Evolutionary conservation across 1,140 invertebrate genomes (phyloP), one percentile per base, ranked within the genome.

Genomic region (Drosophila mojavensis): DNA sequence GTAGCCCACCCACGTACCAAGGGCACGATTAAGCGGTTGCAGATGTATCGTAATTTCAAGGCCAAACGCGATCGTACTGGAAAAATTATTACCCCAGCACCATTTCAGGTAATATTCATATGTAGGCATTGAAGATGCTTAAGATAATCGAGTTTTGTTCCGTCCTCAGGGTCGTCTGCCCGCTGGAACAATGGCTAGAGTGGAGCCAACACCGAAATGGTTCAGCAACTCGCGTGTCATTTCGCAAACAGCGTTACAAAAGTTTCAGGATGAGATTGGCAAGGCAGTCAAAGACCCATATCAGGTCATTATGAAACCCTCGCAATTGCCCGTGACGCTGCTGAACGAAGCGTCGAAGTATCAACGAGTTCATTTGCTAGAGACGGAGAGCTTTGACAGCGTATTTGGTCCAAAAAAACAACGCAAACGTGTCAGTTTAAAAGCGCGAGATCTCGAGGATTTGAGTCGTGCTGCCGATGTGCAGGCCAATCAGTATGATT

Each of bases 1-100:
- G 97, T 98, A 1, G 95, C 95, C 0, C 97, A 97, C 88, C 94
- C 96, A 36, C 94, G 98, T 73, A 97, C 98, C 7, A 98, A 97
- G 93, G 95, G 96, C 3, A 99, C 99, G 0, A 99, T 99, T 58
- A 98, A 98, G 91, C 94, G 99, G 47, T 93, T 99, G 45, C 97
- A 98, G 92, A 99, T 99, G 98, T 99, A 99, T 93, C 96, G 97
- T 74, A 98, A 98, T 93, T 98, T 97, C 91, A 99, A 99, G 94
- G 95, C 99, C 5, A 98, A 98, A 92, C 95, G 98, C 66, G 96
- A 99, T 93, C 95, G 94, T 82, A 94, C 94, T 51, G 99, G 99
- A 33, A 97, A 99, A 94, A 99, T 99, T 53, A 93, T 99, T 9
- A 96, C 95, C 63, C 96, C 98, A 33, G 99, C 99, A 5, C 98